Percentiles rank a stretch among this genome's conserved stretches.
Conservation (phyloP, 2,113 vertebrate species). For the Toxotes chatareus region DNA sequence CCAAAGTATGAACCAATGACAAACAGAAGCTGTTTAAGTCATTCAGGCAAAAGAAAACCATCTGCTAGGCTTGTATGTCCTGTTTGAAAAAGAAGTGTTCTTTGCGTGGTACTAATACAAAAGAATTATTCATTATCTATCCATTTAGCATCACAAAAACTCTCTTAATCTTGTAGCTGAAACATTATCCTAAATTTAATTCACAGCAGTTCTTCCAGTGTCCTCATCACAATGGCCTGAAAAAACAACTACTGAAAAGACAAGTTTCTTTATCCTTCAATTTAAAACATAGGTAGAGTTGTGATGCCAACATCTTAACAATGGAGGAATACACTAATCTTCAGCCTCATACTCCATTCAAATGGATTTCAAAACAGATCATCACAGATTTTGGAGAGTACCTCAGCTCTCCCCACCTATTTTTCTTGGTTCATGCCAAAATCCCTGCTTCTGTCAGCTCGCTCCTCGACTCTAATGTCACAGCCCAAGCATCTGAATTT, state of each 20-base stretch:
- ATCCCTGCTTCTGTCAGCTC: neutral
- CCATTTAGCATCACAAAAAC: neutral
- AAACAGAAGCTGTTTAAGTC: conserved; percentile 35
- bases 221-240: neutral
- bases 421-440: neutral
- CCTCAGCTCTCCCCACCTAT: neutral
- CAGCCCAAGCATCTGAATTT: conserved; percentile 8
- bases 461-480: conserved; percentile 2
- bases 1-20: conserved; percentile 4
- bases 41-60: conserved; percentile 52
- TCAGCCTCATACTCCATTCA: neutral
- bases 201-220: neutral
- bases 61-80: conserved; percentile 17
- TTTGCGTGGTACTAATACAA: neutral
- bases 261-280: neutral
- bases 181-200: neutral
- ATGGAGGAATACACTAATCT: neutral
- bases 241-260: neutral
- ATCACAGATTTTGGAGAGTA: neutral
- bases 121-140: neutral
- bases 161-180: neutral
- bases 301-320: neutral
- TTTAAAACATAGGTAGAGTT: neutral
- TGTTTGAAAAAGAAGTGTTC: neutral
- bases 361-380: neutral